A percentile compares a stretch with the other conserved stretches of the same genome.
Conservation (phyloP, 2,113 vertebrate genomes). For the Malaclemys terrapin region DNA sequence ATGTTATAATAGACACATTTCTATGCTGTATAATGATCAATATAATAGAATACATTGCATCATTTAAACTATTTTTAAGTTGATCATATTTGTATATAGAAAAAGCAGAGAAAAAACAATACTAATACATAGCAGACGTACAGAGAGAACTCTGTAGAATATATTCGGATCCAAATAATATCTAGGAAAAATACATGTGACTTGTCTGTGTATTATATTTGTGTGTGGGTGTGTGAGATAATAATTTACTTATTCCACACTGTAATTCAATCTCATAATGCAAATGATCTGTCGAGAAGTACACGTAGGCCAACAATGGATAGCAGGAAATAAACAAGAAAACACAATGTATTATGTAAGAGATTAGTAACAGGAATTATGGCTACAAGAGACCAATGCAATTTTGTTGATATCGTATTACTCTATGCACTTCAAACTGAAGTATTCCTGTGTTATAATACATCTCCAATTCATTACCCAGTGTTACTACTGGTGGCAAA, state of each 20-base stretch:
- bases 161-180: not conserved
- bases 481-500: not conserved
- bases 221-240: not conserved
- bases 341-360: not conserved
- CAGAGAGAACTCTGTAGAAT: not conserved
- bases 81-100: not conserved
- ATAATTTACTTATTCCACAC: not conserved
- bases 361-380: not conserved
- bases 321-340: not conserved
- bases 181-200: not conserved
- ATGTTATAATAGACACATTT: not conserved
- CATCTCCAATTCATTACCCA: not conserved
- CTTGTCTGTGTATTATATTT: not conserved
- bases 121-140: not conserved
- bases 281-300: not conserved
- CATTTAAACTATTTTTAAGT: not conserved
- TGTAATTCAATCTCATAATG: not conserved
- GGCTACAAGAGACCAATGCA: not conserved
- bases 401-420: not conserved
- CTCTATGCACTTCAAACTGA: not conserved
- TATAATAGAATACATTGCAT: not conserved
- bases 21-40: not conserved
- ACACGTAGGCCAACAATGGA: not conserved
- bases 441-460: not conserved
- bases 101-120: not conserved